Conservation (phyloP, 2,888 invertebrate species). For the Oscheius sp. region DNA sequence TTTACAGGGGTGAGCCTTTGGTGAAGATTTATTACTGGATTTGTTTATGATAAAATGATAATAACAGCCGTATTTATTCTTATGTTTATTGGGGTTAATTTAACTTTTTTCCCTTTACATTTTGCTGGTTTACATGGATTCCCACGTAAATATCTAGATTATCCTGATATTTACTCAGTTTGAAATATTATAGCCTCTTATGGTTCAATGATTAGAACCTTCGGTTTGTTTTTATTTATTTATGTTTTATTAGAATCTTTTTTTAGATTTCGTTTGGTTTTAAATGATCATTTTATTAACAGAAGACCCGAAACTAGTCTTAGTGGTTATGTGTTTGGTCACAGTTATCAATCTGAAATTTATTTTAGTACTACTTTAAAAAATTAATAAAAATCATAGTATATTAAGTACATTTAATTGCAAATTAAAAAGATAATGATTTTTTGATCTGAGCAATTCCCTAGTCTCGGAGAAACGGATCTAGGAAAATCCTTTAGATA, state of each 20-base stretch:
- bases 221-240: conserved; percentile 76
- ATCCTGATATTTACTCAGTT: conserved; percentile 77
- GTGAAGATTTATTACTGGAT: conserved; percentile 79
- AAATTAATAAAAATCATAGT: conserved; percentile 32
- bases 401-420: conserved; percentile 42
- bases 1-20: conserved; percentile 81
- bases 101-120: conserved; percentile 85
- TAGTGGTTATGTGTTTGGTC: conserved; percentile 57
- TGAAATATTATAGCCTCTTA: conserved; percentile 80
- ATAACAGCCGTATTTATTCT: conserved; percentile 79
- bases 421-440: conserved; percentile 33
- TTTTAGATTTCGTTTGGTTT: conserved; percentile 52
- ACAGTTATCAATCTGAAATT: conserved; percentile 55
- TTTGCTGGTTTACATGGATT: conserved; percentile 80
- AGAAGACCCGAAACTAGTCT: conserved; percentile 50
- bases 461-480: conserved; percentile 48
- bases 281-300: conserved; percentile 54
- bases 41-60: conserved; percentile 76
- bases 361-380: conserved; percentile 53
- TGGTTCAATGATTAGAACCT: conserved; percentile 78
- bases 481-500: neutral
- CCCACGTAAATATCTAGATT: conserved; percentile 82
- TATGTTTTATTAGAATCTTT: conserved; percentile 76
- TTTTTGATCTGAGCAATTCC: conserved; percentile 49
- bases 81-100: conserved; percentile 82